phyloP scores from a whole-genome alignment of 2,888 invertebrate genomes.

The Eumerus sabulonum region DNA sequence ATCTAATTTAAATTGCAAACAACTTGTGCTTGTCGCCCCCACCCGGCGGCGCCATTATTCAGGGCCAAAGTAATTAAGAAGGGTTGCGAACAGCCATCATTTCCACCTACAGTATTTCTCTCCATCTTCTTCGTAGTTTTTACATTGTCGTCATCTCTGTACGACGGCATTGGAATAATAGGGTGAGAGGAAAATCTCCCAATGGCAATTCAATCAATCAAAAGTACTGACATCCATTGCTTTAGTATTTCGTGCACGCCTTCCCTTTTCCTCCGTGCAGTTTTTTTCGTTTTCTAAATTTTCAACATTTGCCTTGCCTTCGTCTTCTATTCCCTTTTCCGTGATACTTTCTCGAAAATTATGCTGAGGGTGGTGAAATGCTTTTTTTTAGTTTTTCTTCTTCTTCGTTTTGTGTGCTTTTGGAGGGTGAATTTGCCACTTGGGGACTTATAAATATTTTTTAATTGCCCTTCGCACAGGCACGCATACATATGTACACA shows the following conservation, averaged over 20 bases:
- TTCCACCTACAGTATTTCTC: conserved; percentile 6
- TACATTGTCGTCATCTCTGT: too few species aligned
- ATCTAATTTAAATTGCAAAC: conserved; percentile 65
- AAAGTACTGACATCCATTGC: conserved; percentile 67
- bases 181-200: conserved; percentile 58
- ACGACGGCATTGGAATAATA: too few species aligned
- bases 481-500: conserved; percentile 1
- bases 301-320: not conserved
- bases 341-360: conserved; percentile 51
- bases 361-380: conserved; percentile 51
- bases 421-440: conserved; percentile 61
- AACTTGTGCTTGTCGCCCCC: conserved; percentile 30
- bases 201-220: conserved; percentile 69
- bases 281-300: too few species aligned
- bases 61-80: conserved; percentile 69
- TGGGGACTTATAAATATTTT: conserved; percentile 68
- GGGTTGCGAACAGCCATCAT: conserved; percentile 41
- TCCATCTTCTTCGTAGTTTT: conserved; percentile 24
- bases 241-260: conserved; percentile 25
- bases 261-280: conserved; percentile 51
- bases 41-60: conserved; percentile 58
- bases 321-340: conserved; percentile 16
- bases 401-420: too few species aligned
- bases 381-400: not conserved
- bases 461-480: conserved; percentile 65